These are phyloP conservation scores for Trypoxylon attenuatum DNA, from an alignment of 2,888 invertebrate species.

Conservation along the genomic window DNA sequence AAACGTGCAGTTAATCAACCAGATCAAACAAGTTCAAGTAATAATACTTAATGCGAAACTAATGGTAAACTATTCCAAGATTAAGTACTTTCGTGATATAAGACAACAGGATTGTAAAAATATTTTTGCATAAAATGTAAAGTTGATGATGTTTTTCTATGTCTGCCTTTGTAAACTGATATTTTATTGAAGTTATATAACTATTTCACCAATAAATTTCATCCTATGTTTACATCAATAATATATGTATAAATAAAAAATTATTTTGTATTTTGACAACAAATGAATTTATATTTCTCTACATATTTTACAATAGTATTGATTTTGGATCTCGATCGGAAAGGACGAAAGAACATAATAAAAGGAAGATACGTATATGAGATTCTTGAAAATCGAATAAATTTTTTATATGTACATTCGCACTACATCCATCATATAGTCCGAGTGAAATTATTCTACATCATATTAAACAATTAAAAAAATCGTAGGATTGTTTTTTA, in stretches of 20 bases:
- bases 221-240: too few species aligned
- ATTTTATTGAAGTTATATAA: constrained; percentile 1
- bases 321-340: too few species aligned
- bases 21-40: constrained; percentile 48
- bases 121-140: constrained; percentile 3
- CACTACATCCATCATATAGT: too few species aligned
- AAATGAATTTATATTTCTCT: too few species aligned
- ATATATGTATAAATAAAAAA: too few species aligned
- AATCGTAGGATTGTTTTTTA: constrained; percentile 7
- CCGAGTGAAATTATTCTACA: not conserved
- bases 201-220: too few species aligned
- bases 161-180: not conserved
- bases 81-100: constrained; percentile 16
- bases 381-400: too few species aligned
- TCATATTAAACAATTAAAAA: constrained; percentile 7
- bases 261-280: too few species aligned
- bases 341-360: too few species aligned
- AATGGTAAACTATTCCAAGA: constrained; percentile 11
- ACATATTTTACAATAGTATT: too few species aligned
- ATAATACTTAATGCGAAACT: constrained; percentile 26
- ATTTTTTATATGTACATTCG: too few species aligned
- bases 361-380: too few species aligned
- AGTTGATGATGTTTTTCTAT: not conserved
- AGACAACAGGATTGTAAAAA: constrained; percentile 11
- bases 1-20: constrained; percentile 47